Evolutionary conservation across 2,888 invertebrate species (phyloP).

Genomic region (Amphipyra tragopoginis): DNA sequence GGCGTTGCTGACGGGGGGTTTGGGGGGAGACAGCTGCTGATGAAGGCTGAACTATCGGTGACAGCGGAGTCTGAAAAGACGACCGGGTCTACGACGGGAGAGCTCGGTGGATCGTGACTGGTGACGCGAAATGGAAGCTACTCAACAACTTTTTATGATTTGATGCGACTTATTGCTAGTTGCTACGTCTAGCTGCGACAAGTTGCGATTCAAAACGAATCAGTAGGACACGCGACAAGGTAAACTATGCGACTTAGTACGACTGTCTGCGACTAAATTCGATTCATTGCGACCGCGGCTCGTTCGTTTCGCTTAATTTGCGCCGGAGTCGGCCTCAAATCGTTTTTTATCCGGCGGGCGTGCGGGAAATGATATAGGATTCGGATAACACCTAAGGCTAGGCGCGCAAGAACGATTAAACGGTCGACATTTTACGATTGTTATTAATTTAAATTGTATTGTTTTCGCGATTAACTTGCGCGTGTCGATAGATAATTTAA

Average conservation of each 20-base stretch:
- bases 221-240: neutral
- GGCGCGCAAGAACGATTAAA: conserved; percentile 43
- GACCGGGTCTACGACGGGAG: no score
- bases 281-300: conserved; percentile 42
- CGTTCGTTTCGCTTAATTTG: conserved; percentile 53
- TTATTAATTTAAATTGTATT: conserved; percentile 51
- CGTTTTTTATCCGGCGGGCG: conserved; percentile 50
- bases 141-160: neutral
- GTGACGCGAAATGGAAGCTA: neutral
- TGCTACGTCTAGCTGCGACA: conserved; percentile 2
- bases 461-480: conserved; percentile 31
- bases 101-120: no score
- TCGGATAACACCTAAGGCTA: conserved; percentile 58
- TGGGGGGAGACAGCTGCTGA: no score
- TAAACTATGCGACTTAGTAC: conserved; percentile 5
- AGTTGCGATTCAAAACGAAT: conserved; percentile 5
- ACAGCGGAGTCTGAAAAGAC: no score
- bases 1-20: no score
- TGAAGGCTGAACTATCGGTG: no score
- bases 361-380: conserved; percentile 52
- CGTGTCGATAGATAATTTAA: conserved; percentile 25
- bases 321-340: conserved; percentile 26
- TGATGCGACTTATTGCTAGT: neutral
- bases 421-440: conserved; percentile 47
- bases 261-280: conserved; percentile 24